These are phyloP conservation scores for Ibidorhyncha struthersii DNA, from an alignment of 2,113 vertebrate species.

Conservation along the genomic window DNA sequence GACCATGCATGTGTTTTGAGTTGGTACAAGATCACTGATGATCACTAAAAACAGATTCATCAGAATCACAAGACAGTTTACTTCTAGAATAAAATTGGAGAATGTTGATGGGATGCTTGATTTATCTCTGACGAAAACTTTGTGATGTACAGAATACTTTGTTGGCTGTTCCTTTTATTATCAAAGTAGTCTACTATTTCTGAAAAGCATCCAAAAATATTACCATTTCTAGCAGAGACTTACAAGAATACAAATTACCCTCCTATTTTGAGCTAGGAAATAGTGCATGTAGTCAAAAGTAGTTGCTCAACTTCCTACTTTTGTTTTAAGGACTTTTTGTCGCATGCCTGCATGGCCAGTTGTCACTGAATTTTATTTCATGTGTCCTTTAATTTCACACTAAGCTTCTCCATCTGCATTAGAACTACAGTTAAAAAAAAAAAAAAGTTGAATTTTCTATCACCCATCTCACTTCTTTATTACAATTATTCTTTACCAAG, in stretches of 20 bases:
- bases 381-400: not conserved
- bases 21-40: not conserved
- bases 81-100: not conserved
- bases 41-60: not conserved
- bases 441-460: not conserved
- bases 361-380: not conserved
- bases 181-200: not conserved
- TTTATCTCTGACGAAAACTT: slow-evolving; percentile 7
- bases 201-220: not conserved
- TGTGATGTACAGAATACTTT: not conserved
- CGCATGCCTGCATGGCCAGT: not conserved
- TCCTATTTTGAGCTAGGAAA: not conserved
- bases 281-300: not conserved
- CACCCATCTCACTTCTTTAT: not conserved
- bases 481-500: not conserved
- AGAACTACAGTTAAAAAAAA: not conserved
- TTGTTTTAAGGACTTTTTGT: not conserved
- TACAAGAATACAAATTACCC: not conserved
- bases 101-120: not conserved
- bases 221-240: not conserved
- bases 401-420: not conserved
- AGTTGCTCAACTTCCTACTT: not conserved
- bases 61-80: not conserved
- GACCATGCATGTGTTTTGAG: rapidly evolving
- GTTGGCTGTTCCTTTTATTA: not conserved